Percentiles rank a stretch among this genome's conserved stretches.
phyloP scores from a whole-genome alignment of 2,113 vertebrate species.

The Sylvia atricapilla region DNA sequence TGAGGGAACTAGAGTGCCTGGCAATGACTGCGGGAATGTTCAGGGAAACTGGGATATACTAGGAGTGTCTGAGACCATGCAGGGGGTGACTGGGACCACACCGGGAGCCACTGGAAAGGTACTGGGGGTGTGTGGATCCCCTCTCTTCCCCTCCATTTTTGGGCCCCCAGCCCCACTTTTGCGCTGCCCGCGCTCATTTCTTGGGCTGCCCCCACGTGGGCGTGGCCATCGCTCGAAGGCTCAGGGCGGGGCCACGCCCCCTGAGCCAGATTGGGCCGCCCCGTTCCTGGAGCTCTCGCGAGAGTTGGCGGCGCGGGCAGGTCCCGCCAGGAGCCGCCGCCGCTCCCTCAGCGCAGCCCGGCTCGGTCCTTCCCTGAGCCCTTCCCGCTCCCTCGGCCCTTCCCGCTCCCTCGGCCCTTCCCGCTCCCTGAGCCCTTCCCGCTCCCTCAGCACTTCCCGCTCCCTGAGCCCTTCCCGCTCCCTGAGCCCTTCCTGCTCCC shows the following conservation, averaged over 20 bases:
- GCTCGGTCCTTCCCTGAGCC: no score
- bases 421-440: no score
- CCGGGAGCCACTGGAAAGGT: background rate
- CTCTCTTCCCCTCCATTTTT: no score
- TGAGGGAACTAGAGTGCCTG: no score
- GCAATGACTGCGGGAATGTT: no score
- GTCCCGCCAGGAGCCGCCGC: background rate
- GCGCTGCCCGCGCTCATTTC: no score
- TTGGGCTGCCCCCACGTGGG: background rate
- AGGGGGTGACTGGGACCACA: background rate
- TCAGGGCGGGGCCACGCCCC: rapidly evolving
- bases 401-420: background rate
- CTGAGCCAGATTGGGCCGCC: no score
- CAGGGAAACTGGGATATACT: background rate
- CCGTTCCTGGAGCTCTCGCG: background rate
- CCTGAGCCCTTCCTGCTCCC: no score
- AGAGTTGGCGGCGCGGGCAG: background rate
- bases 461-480: no score
- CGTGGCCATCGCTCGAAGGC: no score
- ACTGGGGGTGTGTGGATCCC: no score
- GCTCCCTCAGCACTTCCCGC: no score
- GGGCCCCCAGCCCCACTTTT: background rate
- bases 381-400: background rate
- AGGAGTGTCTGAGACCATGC: background rate
- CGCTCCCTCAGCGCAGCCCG: background rate